Conservation (phyloP, 2,113 vertebrate genomes). For the Poeciliopsis prolifica region DNA sequence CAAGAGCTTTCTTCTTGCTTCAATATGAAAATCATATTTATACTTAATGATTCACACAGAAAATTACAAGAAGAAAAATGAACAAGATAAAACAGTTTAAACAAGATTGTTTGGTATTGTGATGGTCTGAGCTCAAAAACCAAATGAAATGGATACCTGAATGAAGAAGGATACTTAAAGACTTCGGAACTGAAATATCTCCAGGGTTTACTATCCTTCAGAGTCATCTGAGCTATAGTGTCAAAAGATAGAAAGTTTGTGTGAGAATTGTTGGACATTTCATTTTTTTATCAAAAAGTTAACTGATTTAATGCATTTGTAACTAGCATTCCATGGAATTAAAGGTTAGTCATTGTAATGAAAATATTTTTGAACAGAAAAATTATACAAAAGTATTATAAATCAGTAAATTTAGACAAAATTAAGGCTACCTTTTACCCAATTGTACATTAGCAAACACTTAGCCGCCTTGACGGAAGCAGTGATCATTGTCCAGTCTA, state of each 20-base stretch:
- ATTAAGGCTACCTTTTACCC: too few relatives aligned
- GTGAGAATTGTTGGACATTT: conserved; percentile 43
- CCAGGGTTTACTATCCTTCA: conserved; percentile 68
- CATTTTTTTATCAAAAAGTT: neutral
- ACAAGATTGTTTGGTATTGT: neutral
- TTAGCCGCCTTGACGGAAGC: too few relatives aligned
- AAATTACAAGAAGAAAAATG: too few relatives aligned
- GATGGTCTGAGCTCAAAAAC: conserved; percentile 16
- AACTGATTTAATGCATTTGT: conserved; percentile 13
- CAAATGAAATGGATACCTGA: conserved; percentile 63
- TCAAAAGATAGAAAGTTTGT: conserved; percentile 65
- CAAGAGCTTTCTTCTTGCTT: neutral
- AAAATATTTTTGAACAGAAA: neutral
- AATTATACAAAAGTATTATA: neutral
- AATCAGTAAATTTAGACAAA: too few relatives aligned
- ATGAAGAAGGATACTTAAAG: conserved; percentile 49
- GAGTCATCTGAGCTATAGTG: conserved; percentile 78
- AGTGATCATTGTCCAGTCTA: too few relatives aligned
- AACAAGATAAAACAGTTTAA: neutral
- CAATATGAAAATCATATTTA: neutral
- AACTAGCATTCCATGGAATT: conserved; percentile 18
- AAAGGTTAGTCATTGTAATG: conserved; percentile 33
- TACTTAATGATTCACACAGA: neutral
- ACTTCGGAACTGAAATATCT: conserved; percentile 69
- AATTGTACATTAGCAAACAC: too few relatives aligned